Evolutionary conservation across 1,140 invertebrate genomes (phyloP), one percentile per base, ranked within the genome.

Genomic region (Diploscapter pachys): DNA sequence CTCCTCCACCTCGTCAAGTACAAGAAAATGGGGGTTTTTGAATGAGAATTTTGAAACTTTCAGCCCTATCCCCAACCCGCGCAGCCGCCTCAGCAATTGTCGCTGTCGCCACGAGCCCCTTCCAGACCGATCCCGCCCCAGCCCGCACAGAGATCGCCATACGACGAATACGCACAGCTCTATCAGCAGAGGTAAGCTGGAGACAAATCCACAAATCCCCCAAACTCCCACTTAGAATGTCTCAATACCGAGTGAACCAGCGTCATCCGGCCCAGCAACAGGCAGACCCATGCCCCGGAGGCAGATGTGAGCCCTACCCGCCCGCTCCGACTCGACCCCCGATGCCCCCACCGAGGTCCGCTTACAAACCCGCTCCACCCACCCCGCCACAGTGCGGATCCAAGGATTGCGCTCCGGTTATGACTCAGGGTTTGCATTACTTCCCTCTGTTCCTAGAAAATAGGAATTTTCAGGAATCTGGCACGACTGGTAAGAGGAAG

Each of bases 401-500:
- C 31, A 31, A 31, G 31, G 31, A 31, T 31, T 31, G 31, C 31
- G 31, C 31, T 31, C 31, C 31, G 31, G 31, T 31, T 31, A 76
- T 48, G 69, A 63, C n/a, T 56, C 53, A 49, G 75, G 75, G 68
- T 76, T 69, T 72, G 69, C 66, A 5, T 53, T 50, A n/a, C 73
- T 59, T 56, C 65, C 54, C 52, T n/a, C 56, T 13, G 53, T 56
- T 52, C 65, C 71, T 59, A 72, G 76, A 9, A 57, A 64, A 5
- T 31, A 31, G 31, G 31, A 31, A 31, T 31, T 31, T 31, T 31
- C 31, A 31, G 31, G 31, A 31, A 31, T 31, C 31, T 77, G 76
- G 76, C 71, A 73, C 5, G 71, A 77, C 85, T 87, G 73, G 73
- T 55, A 55, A 31, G 31, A 31, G 31, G 31, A 31, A 31, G 31